Conservation (phyloP, 2,113 vertebrate genomes). For the Cryptomyrus ogoouensis region DNA sequence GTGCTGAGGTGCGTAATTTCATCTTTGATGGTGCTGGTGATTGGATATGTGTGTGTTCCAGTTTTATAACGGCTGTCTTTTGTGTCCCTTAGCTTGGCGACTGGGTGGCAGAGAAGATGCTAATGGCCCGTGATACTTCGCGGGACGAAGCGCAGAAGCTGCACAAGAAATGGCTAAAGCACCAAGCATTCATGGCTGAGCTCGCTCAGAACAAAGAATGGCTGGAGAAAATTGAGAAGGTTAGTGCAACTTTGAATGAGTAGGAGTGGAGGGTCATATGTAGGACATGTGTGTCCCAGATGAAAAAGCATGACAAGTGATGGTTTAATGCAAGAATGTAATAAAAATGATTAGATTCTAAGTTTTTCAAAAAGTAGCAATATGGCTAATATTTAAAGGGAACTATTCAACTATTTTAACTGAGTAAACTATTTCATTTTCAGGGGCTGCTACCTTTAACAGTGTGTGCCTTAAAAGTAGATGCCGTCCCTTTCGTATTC, state of each 20-base stretch:
- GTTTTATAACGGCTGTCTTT: slow-evolving; percentile 8
- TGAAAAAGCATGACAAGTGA: neutral
- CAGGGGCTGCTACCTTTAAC: neutral
- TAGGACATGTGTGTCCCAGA: neutral
- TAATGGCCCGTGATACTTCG: slow-evolving; percentile 75
- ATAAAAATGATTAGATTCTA: neutral
- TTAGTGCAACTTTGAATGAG: slow-evolving; percentile 44
- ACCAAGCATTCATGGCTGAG: slow-evolving; percentile 87
- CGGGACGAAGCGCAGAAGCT: slow-evolving; percentile 75
- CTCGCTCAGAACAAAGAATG: slow-evolving; percentile 84
- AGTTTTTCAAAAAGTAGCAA: neutral
- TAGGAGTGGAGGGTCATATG: neutral
- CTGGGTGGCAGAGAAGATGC: slow-evolving; percentile 87
- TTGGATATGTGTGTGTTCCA: neutral
- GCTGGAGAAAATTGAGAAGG: slow-evolving; percentile 84
- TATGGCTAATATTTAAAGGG: neutral
- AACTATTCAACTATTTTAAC: neutral
- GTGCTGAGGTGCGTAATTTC: neutral
- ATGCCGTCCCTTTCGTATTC: neutral
- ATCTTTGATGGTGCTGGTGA: neutral
- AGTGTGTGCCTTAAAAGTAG: neutral
- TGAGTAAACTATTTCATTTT: neutral
- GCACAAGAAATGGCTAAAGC: slow-evolving; percentile 84
- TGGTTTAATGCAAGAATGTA: neutral
- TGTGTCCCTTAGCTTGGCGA: slow-evolving; percentile 68